phyloP scores from a whole-genome alignment of 1,140 invertebrate genomes.

The Agrypnia vestita region DNA sequence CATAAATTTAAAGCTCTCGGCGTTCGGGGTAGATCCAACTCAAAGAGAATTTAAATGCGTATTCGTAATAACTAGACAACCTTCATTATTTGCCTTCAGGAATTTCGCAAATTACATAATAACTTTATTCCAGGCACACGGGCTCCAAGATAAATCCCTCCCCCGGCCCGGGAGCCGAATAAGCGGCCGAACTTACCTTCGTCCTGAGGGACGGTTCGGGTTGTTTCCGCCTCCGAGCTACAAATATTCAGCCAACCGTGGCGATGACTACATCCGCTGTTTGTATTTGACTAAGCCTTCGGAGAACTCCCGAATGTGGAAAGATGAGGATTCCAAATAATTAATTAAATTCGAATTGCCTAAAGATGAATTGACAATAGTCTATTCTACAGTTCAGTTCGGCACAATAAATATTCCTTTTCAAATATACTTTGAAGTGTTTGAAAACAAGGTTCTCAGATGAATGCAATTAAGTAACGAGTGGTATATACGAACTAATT shows the following conservation, averaged over 20 bases:
- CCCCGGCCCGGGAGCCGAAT: conserved; percentile 45
- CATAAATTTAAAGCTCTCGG: conserved; percentile 1
- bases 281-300: too few species aligned
- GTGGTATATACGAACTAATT: too few species aligned
- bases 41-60: conserved; percentile 41
- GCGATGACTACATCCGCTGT: background rate
- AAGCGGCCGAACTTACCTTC: conserved; percentile 52
- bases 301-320: too few species aligned
- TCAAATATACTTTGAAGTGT: too few species aligned
- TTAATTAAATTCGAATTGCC: too few species aligned
- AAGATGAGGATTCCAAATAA: too few species aligned
- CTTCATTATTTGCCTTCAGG: conserved; percentile 50
- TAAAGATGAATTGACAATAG: too few species aligned
- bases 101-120: conserved; percentile 54
- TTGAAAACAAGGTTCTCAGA: too few species aligned
- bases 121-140: conserved; percentile 54
- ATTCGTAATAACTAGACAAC: conserved; percentile 47
- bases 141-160: conserved; percentile 59
- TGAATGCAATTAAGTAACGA: too few species aligned
- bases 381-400: too few species aligned
- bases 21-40: background rate
- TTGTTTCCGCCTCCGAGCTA: background rate
- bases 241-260: background rate
- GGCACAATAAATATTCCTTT: too few species aligned
- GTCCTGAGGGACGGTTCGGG: conserved; percentile 16